phyloP scores from a whole-genome alignment of 1,140 invertebrate species.

The Drosophila truncata region DNA sequence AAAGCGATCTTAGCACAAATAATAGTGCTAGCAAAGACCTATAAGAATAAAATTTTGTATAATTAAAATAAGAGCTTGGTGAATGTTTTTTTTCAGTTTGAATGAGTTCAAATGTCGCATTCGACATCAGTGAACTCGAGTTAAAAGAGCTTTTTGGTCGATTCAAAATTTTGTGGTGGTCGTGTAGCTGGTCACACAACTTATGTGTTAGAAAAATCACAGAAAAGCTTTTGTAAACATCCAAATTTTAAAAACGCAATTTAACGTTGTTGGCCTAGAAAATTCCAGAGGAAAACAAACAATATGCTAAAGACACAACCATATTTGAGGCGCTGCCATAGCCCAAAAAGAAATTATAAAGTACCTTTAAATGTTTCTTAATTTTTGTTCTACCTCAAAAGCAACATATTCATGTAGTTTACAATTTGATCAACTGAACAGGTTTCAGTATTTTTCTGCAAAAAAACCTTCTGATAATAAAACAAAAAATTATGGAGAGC shows the following conservation, averaged over 20 bases:
- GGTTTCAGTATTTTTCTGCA: constrained; percentile 20
- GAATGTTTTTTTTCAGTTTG: no score
- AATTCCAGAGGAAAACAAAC: constrained; percentile 1
- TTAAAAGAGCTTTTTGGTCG: not conserved
- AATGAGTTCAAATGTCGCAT: no score
- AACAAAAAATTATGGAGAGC: constrained; percentile 2
- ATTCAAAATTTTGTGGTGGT: not conserved
- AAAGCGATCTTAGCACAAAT: no score
- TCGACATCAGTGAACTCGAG: no score
- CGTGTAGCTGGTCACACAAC: constrained; percentile 44
- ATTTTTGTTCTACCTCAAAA: not conserved
- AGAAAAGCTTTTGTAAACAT: constrained; percentile 52
- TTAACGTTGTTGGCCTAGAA: constrained; percentile 49
- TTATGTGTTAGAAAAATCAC: constrained; percentile 18
- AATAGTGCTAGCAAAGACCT: no score
- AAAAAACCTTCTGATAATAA: constrained; percentile 16
- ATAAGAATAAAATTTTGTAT: no score
- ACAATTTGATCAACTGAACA: not conserved
- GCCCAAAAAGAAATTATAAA: not conserved
- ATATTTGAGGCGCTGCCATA: not conserved
- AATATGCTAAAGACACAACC: no score
- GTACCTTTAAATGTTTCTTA: not conserved
- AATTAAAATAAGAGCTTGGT: no score
- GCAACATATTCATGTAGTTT: not conserved
- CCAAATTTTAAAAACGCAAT: constrained; percentile 51